These are phyloP conservation scores for Pterocles gutturalis DNA, from an alignment of 2,113 vertebrate species.

Conservation along the genomic window DNA sequence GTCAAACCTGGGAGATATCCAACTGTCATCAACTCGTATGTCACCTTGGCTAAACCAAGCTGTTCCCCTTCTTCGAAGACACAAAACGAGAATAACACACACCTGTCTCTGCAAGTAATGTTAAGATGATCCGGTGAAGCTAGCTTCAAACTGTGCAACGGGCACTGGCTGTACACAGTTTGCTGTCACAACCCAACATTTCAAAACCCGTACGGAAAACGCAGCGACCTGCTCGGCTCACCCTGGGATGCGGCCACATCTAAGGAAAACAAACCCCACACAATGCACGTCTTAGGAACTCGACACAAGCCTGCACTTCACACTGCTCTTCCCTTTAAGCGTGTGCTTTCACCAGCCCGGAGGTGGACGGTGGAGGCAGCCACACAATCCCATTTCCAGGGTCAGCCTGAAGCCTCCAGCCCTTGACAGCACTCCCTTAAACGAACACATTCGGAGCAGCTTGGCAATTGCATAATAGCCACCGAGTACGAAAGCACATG, in stretches of 20 bases:
- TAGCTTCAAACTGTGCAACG: background rate
- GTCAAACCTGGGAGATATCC: background rate
- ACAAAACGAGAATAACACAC: background rate
- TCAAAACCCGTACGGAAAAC: accelerated
- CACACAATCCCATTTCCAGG: background rate
- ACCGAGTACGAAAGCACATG: background rate
- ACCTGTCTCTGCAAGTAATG: background rate
- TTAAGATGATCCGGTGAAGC: background rate
- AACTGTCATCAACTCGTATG: slow-evolving; percentile 1
- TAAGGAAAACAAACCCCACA: background rate
- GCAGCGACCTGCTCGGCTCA: background rate
- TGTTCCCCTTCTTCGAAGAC: background rate
- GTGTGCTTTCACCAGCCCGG: background rate
- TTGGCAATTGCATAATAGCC: background rate
- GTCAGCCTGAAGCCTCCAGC: background rate
- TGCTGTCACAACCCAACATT: background rate
- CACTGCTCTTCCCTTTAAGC: background rate
- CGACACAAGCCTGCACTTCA: background rate
- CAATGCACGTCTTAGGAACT: background rate
- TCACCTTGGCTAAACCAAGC: slow-evolving; percentile 35
- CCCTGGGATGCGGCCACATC: background rate
- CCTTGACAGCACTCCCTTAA: background rate
- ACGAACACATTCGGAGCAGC: background rate
- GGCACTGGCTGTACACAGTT: background rate
- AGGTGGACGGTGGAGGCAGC: background rate